phyloP scores from a whole-genome alignment of 2,888 invertebrate species.

The Papilio protenor region DNA sequence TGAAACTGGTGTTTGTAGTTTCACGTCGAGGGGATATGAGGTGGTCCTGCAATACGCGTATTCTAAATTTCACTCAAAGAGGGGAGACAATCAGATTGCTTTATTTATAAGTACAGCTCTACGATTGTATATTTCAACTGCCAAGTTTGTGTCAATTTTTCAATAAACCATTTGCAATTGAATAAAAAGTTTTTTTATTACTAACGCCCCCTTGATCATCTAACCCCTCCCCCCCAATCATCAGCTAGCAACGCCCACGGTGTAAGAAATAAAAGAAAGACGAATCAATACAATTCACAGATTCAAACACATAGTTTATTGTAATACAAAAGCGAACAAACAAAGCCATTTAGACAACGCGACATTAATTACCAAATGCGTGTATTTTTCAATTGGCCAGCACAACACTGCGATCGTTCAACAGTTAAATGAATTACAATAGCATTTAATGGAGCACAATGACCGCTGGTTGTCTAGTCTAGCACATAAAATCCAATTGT shows the following conservation, averaged over 20 bases:
- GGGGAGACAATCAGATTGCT: neutral
- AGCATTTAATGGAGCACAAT: constrained; percentile 33
- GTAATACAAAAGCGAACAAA: neutral
- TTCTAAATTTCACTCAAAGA: constrained; percentile 8
- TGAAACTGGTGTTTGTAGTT: constrained; percentile 45
- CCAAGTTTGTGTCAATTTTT: neutral
- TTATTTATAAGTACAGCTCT: neutral
- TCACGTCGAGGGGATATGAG: constrained; percentile 27
- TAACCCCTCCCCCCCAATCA: too few relatives aligned
- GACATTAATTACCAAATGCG: neutral
- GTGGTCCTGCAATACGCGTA: neutral
- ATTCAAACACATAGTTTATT: neutral
- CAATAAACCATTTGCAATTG: too few relatives aligned
- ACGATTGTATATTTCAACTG: neutral
- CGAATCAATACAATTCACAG: neutral
- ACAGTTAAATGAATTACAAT: constrained; percentile 38
- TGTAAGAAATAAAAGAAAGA: neutral
- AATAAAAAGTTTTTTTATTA: too few relatives aligned
- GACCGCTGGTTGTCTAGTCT: constrained; percentile 28
- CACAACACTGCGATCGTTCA: constrained; percentile 11
- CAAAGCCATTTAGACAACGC: neutral
- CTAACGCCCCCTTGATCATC: too few relatives aligned
- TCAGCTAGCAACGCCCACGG: too few relatives aligned
- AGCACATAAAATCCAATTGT: constrained; percentile 39
- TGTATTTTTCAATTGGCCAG: constrained; percentile 25